Conservation (phyloP, 2,888 invertebrate genomes). For the Magallana nippona region DNA sequence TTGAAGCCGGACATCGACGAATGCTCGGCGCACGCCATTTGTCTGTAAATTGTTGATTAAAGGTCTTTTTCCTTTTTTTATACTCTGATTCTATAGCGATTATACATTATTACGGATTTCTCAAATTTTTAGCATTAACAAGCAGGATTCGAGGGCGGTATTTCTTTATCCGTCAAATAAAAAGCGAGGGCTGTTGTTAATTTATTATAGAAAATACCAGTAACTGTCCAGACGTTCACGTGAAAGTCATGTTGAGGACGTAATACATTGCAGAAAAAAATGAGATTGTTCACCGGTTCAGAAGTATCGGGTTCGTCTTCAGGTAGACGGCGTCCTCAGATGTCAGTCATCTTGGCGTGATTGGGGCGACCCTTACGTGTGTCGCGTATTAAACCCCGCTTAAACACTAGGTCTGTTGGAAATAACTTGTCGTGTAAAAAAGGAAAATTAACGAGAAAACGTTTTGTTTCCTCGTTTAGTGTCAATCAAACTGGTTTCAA, state of each 20-base stretch:
- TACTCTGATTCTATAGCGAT: background rate
- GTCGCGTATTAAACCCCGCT: conserved; percentile 21
- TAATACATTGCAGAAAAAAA: conserved; percentile 37
- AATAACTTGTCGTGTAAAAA: conserved; percentile 4
- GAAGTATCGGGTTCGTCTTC: conserved; percentile 19
- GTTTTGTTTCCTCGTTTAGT: conserved; percentile 27
- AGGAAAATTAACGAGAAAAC: conserved; percentile 30
- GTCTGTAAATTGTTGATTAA: background rate
- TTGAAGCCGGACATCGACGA: conserved; percentile 3
- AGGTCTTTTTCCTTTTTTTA: background rate
- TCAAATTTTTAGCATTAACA: conserved; percentile 21
- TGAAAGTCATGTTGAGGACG: conserved; percentile 32
- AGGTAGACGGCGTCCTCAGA: conserved; percentile 10
- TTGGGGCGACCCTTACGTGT: conserved; percentile 24
- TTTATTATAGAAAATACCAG: conserved; percentile 36
- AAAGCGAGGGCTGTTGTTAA: conserved; percentile 9
- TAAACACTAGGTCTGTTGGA: background rate
- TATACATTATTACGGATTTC: conserved; percentile 20
- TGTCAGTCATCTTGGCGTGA: conserved; percentile 16
- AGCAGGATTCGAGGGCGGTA: background rate
- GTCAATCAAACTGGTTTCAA: conserved; percentile 17
- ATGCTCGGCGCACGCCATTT: conserved; percentile 31
- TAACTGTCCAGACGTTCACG: conserved; percentile 36
- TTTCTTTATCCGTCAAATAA: conserved; percentile 12
- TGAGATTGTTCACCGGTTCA: conserved; percentile 14